Evolutionary conservation across 1,140 invertebrate genomes (phyloP).

Genomic region (Drosophila setifemur): DNA sequence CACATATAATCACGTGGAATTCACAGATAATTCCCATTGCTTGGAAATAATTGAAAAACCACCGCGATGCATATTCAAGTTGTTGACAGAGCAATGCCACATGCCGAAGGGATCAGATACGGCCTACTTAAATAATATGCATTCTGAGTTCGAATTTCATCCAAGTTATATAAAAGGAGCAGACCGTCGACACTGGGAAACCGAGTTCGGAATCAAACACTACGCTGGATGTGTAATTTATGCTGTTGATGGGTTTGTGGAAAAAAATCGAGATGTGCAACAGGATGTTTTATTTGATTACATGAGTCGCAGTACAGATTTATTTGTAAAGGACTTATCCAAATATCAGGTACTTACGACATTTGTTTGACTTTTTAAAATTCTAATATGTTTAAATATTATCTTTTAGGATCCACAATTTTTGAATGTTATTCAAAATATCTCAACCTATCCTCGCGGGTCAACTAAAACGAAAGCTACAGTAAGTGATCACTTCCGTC

Average conservation of each 20-base stretch:
- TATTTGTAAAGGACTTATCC: slow-evolving; percentile 94
- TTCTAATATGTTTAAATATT: not conserved
- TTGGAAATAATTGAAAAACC: slow-evolving; percentile 95
- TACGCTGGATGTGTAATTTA: slow-evolving; percentile 98
- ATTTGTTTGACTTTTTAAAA: too few species aligned
- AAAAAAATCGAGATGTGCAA: slow-evolving; percentile 97
- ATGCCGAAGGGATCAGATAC: slow-evolving; percentile 96
- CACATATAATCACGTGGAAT: slow-evolving; percentile 93
- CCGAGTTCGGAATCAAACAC: slow-evolving; percentile 95
- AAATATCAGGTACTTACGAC: slow-evolving; percentile 86
- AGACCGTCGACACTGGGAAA: slow-evolving; percentile 94
- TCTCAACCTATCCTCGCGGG: slow-evolving; percentile 89
- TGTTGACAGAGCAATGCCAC: slow-evolving; percentile 95
- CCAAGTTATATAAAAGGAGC: slow-evolving; percentile 94
- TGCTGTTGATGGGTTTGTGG: slow-evolving; percentile 95
- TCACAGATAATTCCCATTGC: slow-evolving; percentile 95
- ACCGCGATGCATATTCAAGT: slow-evolving; percentile 92
- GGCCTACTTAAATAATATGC: slow-evolving; percentile 94
- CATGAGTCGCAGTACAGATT: slow-evolving; percentile 92
- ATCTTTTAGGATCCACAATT: slow-evolving; percentile 37
- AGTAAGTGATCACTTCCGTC: slow-evolving; percentile 95
- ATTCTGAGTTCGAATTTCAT: slow-evolving; percentile 94
- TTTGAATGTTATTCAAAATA: slow-evolving; percentile 58
- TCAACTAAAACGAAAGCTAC: slow-evolving; percentile 96
- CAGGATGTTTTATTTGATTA: slow-evolving; percentile 98